Evolutionary conservation across 2,797 vertebrate genomes (phyloP), one percentile per base, ranked within the genome.

Genomic region (Nothura maculosa): DNA sequence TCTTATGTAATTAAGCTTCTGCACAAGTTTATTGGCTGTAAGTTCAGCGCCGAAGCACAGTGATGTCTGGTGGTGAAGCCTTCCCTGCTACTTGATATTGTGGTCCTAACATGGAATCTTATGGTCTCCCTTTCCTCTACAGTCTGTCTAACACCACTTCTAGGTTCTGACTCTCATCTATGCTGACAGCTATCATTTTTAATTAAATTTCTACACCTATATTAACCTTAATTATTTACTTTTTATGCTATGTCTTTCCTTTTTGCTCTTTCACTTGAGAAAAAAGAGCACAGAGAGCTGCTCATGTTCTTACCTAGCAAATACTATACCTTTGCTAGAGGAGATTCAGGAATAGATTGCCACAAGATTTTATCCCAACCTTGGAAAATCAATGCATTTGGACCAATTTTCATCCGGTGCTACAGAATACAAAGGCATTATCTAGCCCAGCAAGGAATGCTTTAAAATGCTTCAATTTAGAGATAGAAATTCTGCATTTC

Each of bases 401-500:
- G 42, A n/a, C 32, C n/a, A 66, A 36, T 54, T 25, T 84, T 73
- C n/a, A 63, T 5, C 5, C 12, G 47, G 9, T 52, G 32, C 9
- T 81, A 17, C 66, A 47, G 21, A 43, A 36, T 1, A 0, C 10
- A 38, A 38, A 20, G 28, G 30, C 47, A 40, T 60, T 75, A 48
- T 40, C 48, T 66, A 54, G 21, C 52, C 13, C 43, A 76, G n/a
- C 20, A 38, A 75, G 54, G 72, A 80, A 82, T 63, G 28, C 18
- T 80, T 69, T 75, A 82, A 27, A 86, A 70, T 15, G 25, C 12
- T 75, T 89, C 48, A 38, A 50, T 2, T 42, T n/a, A 79, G 28
- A 38, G 58, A 30, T 63, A 20, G 38, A 85, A 76, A 70, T 75
- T 76, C 72, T 70, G 27, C 30, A 34, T 93, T 92, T 94, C 45